phyloP scores from a whole-genome alignment of 2,888 invertebrate genomes.

The Eilema depressum region DNA sequence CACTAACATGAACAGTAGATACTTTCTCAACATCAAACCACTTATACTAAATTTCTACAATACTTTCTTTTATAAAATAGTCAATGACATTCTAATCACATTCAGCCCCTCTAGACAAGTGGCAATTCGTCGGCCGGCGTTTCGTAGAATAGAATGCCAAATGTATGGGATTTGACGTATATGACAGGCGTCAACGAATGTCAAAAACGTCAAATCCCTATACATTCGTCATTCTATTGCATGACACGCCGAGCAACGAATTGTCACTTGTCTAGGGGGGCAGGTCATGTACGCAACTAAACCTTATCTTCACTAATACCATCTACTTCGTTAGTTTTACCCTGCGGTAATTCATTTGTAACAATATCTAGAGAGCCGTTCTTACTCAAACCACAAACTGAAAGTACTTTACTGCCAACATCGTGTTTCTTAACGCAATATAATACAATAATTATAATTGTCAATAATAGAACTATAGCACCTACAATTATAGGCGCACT shows the following conservation, averaged over 20 bases:
- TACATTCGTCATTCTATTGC: too few species aligned
- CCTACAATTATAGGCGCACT: conserved; percentile 78
- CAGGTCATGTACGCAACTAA: conserved; percentile 39
- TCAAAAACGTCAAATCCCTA: too few species aligned
- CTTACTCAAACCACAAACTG: conserved; percentile 76
- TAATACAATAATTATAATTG: conserved; percentile 71
- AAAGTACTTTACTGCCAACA: conserved; percentile 66
- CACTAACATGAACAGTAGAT: conserved; percentile 30
- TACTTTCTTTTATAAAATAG: conserved; percentile 40
- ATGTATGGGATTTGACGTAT: too few species aligned
- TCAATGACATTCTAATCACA: conserved; percentile 35
- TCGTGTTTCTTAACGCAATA: conserved; percentile 78
- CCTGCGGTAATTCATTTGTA: conserved; percentile 71
- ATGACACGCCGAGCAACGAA: too few species aligned
- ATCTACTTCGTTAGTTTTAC: conserved; percentile 68
- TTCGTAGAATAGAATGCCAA: too few species aligned
- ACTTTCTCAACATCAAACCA: conserved; percentile 19
- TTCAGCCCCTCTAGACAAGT: too few species aligned
- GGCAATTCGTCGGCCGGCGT: too few species aligned
- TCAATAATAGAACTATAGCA: conserved; percentile 69
- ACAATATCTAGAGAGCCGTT: conserved; percentile 82
- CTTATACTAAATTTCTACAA: conserved; percentile 26
- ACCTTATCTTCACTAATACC: conserved; percentile 80
- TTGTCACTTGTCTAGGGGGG: too few species aligned
- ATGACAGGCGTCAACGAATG: too few species aligned